Evolutionary conservation across 2,797 vertebrate species (phyloP).

Genomic region (Chromis chromis): DNA sequence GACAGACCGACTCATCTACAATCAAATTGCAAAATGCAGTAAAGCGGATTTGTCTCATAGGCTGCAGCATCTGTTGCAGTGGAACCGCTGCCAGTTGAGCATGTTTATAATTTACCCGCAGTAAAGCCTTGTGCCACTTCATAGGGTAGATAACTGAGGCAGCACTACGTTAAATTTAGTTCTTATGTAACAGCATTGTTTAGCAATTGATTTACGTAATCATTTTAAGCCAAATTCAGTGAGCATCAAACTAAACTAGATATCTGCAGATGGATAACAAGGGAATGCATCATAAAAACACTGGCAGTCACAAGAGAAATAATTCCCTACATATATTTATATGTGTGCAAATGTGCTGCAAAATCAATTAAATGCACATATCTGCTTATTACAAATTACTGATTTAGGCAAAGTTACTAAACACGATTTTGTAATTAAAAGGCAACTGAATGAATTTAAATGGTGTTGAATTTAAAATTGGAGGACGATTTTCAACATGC

Average conservation of each 20-base stretch:
- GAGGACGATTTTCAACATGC: constrained; percentile 11
- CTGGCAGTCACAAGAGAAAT: background rate
- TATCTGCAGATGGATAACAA: constrained; percentile 14
- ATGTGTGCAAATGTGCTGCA: constrained; percentile 4
- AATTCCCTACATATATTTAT: background rate
- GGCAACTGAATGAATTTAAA: constrained; percentile 5
- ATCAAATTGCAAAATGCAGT: constrained; percentile 70
- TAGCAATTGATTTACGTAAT: constrained; percentile 11
- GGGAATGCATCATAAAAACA: constrained; percentile 18
- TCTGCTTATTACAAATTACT: constrained; percentile 21
- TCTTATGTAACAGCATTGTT: background rate
- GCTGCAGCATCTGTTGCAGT: constrained; percentile 73
- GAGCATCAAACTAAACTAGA: background rate
- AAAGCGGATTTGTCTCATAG: constrained; percentile 74
- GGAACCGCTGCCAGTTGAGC: constrained; percentile 65
- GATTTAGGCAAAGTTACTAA: constrained; percentile 17
- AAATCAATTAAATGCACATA: background rate
- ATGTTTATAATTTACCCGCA: constrained; percentile 66
- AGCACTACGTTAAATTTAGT: constrained; percentile 8
- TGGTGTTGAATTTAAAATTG: constrained; percentile 14
- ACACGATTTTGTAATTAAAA: background rate
- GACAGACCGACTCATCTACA: constrained; percentile 63
- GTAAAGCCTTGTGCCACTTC: constrained; percentile 46
- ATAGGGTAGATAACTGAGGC: constrained; percentile 24
- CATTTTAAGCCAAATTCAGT: constrained; percentile 1